Conservation (phyloP, 2,113 vertebrate genomes). For the Enhydra lutris region DNA sequence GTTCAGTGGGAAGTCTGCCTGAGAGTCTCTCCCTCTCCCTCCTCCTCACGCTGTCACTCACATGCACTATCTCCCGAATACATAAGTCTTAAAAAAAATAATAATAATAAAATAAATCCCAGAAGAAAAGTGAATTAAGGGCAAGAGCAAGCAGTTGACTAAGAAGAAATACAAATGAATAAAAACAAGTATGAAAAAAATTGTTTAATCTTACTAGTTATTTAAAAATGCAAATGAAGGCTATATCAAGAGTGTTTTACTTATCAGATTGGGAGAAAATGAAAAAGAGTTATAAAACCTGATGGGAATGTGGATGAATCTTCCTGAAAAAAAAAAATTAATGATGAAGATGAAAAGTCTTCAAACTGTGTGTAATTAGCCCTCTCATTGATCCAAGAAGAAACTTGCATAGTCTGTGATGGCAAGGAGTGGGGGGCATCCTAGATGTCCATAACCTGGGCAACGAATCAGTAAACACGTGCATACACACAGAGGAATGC, state of each 20-base stretch:
- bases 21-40: not conserved
- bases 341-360: not conserved
- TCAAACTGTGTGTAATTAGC: not conserved
- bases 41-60: not conserved
- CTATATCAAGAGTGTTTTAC: not conserved
- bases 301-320: not conserved
- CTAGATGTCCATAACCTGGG: not conserved
- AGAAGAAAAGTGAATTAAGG: constrained; percentile 3
- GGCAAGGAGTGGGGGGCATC: not conserved
- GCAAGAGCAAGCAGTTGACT: not conserved
- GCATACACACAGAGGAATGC: not conserved
- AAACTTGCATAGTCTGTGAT: not conserved
- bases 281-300: not conserved
- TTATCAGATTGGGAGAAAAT: not conserved
- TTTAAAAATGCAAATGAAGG: constrained; percentile 19
- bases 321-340: not conserved
- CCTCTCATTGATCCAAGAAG: not conserved
- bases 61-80: not conserved
- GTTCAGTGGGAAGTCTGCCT: not conserved
- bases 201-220: not conserved
- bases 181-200: not conserved
- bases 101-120: not conserved
- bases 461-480: not conserved
- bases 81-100: not conserved
- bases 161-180: constrained; percentile 12